These are phyloP conservation scores for Lithobates sylvaticus DNA, from an alignment of 2,797 vertebrate genomes.

Conservation along the genomic window DNA sequence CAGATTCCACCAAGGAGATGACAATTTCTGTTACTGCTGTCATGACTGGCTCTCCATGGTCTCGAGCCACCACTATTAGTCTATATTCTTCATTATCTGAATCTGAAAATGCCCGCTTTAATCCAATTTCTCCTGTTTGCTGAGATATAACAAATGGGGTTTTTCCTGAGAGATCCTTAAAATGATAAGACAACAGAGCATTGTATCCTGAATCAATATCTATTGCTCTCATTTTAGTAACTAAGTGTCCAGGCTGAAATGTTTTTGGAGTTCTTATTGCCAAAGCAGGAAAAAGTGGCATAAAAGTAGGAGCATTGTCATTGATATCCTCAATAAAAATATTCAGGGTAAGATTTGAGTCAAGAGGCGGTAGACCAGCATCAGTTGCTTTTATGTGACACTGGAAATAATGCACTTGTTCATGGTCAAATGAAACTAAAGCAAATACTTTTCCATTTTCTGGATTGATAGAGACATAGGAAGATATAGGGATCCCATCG, in stretches of 20 bases:
- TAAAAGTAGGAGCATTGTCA: slow-evolving; percentile 67
- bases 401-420: slow-evolving; percentile 69
- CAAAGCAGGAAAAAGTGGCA: slow-evolving; percentile 65
- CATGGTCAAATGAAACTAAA: slow-evolving; percentile 73
- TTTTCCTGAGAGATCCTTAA: slow-evolving; percentile 62
- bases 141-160: slow-evolving; percentile 80
- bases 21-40: slow-evolving; percentile 76
- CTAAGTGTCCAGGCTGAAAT: slow-evolving; percentile 77
- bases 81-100: slow-evolving; percentile 66
- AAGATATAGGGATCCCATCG: slow-evolving; percentile 58
- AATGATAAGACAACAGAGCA: slow-evolving; percentile 69
- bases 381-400: slow-evolving; percentile 75
- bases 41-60: slow-evolving; percentile 78
- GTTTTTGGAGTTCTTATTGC: slow-evolving; percentile 62
- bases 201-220: slow-evolving; percentile 73
- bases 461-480: slow-evolving; percentile 73
- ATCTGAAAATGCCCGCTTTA: slow-evolving; percentile 66
- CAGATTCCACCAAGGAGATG: slow-evolving; percentile 60
- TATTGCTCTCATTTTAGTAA: slow-evolving; percentile 91
- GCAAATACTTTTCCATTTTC: slow-evolving; percentile 74
- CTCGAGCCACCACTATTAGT: slow-evolving; percentile 76
- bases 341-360: slow-evolving; percentile 69
- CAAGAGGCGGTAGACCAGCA: slow-evolving; percentile 68
- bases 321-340: slow-evolving; percentile 73
- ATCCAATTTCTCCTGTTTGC: slow-evolving; percentile 81